Conservation (phyloP, 2,113 vertebrate genomes). For the Sciurus niger region DNA sequence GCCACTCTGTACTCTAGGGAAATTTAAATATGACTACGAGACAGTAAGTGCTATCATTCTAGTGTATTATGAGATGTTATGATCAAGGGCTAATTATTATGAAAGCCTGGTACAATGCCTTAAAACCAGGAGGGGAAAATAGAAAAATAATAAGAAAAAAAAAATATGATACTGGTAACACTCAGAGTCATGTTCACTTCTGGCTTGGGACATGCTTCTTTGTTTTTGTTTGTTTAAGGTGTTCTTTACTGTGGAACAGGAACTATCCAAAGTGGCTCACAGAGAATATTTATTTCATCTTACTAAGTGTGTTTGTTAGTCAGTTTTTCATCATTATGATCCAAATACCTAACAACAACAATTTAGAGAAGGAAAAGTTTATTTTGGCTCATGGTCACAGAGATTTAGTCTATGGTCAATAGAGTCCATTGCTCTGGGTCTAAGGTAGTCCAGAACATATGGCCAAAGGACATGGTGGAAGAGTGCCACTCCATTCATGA, state of each 20-base stretch:
- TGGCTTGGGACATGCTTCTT: neutral
- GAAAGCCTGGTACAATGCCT: neutral
- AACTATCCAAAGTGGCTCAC: neutral
- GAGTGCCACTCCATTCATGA: too few species aligned
- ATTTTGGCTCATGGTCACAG: too few species aligned
- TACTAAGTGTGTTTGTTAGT: neutral
- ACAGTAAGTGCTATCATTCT: neutral
- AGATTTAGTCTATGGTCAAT: too few species aligned
- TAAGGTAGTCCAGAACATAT: too few species aligned
- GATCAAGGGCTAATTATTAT: slow-evolving; percentile 6
- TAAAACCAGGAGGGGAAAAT: neutral
- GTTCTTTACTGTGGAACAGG: neutral
- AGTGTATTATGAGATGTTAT: neutral
- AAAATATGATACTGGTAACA: neutral
- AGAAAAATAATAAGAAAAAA: neutral
- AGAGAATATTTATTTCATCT: neutral
- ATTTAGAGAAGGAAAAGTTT: too few species aligned
- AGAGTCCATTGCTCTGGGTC: too few species aligned
- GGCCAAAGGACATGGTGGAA: too few species aligned
- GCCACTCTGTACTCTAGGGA: neutral
- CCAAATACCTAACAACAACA: too few species aligned
- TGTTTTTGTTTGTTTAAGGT: neutral
- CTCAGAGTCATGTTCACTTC: neutral
- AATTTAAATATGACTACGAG: neutral
- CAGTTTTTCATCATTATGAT: too few species aligned